Conservation (phyloP, 2,113 vertebrate genomes). For the Megaceryle torquata region DNA sequence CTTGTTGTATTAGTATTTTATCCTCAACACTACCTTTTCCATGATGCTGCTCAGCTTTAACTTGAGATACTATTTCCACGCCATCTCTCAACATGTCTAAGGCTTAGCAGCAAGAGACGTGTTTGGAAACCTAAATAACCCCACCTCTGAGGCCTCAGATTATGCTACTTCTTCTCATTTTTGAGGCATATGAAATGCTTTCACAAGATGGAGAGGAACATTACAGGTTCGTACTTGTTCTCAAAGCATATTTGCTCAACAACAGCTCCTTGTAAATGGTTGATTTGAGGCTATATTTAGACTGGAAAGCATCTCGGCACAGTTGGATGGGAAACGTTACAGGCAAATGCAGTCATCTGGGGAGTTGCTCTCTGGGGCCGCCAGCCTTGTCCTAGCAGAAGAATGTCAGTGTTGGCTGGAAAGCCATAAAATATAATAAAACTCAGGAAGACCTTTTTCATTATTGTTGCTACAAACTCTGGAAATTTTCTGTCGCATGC, state of each 20-base stretch:
- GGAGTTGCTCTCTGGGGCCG: not conserved
- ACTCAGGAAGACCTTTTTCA: not conserved
- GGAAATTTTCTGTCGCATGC: not conserved
- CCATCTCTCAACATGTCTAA: not conserved
- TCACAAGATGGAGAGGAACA: not conserved
- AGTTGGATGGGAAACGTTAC: not conserved
- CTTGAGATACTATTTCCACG: not conserved
- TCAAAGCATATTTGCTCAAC: not conserved
- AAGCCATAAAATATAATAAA: not conserved
- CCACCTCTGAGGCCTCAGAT: not conserved
- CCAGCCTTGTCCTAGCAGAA: not conserved
- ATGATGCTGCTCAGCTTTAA: not conserved
- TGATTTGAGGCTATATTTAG: slow-evolving; percentile 2
- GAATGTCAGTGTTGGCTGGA: not conserved
- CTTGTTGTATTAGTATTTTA: not conserved
- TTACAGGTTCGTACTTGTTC: slow-evolving; percentile 36
- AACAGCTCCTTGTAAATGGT: not conserved
- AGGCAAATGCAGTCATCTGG: not conserved
- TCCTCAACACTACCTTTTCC: not conserved
- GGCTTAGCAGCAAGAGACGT: not conserved
- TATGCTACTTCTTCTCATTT: not conserved
- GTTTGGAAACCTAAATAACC: not conserved
- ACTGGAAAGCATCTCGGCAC: not conserved
- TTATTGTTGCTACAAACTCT: not conserved
- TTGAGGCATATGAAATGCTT: not conserved